Base-by-base conservation (phyloP, 1,140 invertebrate species). In the Pseudomyrmex cubaensis region DNA sequence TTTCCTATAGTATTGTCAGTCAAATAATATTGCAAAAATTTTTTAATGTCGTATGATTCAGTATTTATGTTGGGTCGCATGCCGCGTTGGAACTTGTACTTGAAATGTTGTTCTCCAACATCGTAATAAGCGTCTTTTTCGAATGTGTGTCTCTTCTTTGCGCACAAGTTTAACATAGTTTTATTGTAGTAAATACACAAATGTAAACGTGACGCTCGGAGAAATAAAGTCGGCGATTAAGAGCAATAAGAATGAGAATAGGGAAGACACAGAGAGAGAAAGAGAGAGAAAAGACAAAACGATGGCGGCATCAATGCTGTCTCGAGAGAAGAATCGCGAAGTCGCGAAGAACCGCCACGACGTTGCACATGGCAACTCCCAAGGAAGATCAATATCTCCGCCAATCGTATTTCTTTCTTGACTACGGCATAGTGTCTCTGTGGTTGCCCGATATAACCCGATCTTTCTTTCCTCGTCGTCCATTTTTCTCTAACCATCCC, bases 371-470 rank as follows among this genome's bases (percentile, higher is more conserved):
- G 85, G 74, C 84, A 85, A 85, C 90, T 87, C 89, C 84, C 84
- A 86, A 61, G 78, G 70, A 89, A 90, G 90, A 91, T 91, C 90
- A 90, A 91, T 91, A 91, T 91, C 77, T 89, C 72, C 82, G 64
- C 85, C 85, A 89, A 90, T 92, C 89, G 89, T 89, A 91, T 90
- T 90, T 91, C 83, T 88, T 78, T 87, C 80, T 64, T 84, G 63
- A 66, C 78, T 78, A 87, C 77, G 66, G 75, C 61, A 85, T 50
- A 76, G 82, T 82, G 85, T 85, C 72, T 88, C 83, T 76, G 48
- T 77, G 63, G 62, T n/a, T 35, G 35, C 25, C 17, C 57, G 75
- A 77, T 83, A 82, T 78, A 57, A n/a, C 15, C 76, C 72, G 76
- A 35, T 66, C 66, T 67, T 66, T 9, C 50, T 69, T 67, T 17